Conservation (phyloP, 2,888 invertebrate genomes). For the Melinaea menophilus region DNA sequence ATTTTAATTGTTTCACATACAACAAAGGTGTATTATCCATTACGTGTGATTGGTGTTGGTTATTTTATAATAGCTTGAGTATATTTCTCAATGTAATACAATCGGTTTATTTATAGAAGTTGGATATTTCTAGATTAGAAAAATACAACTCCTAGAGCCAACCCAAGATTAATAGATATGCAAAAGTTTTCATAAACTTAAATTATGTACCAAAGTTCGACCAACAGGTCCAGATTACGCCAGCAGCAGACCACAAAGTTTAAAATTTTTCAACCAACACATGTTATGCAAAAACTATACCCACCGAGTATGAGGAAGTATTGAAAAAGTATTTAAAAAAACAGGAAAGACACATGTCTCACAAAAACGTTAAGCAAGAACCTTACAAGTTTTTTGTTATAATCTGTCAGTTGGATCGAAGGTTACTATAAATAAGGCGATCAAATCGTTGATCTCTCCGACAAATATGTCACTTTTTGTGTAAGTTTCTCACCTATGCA, state of each 20-base stretch:
- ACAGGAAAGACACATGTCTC: constrained; percentile 6
- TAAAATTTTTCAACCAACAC: constrained; percentile 1
- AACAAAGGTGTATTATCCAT: not conserved
- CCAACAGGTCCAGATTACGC: not conserved
- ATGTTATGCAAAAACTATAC: constrained; percentile 2
- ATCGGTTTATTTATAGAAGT: not conserved
- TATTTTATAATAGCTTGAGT: not conserved
- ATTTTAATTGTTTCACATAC: constrained; percentile 15
- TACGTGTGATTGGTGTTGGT: not conserved
- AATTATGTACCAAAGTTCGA: constrained; percentile 1
- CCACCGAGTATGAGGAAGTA: constrained; percentile 1
- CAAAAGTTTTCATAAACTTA: constrained; percentile 6
- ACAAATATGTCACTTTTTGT: constrained; percentile 12
- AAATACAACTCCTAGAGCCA: not conserved
- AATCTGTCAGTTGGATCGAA: not conserved
- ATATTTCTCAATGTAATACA: too few relatives aligned
- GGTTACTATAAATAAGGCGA: not conserved
- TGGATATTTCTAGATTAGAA: not conserved
- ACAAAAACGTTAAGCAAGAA: constrained; percentile 1
- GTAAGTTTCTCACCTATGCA: not conserved
- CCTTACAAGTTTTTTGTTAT: constrained; percentile 2
- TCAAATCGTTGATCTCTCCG: constrained; percentile 16
- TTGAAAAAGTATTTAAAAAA: not conserved
- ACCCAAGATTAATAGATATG: constrained; percentile 2
- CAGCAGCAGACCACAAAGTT: constrained; percentile 4